Percentiles rank a stretch among this genome's conserved stretches.
These are phyloP conservation scores for Nyctibius bracteatus DNA, from an alignment of 2,113 vertebrate species.

Conservation along the genomic window DNA sequence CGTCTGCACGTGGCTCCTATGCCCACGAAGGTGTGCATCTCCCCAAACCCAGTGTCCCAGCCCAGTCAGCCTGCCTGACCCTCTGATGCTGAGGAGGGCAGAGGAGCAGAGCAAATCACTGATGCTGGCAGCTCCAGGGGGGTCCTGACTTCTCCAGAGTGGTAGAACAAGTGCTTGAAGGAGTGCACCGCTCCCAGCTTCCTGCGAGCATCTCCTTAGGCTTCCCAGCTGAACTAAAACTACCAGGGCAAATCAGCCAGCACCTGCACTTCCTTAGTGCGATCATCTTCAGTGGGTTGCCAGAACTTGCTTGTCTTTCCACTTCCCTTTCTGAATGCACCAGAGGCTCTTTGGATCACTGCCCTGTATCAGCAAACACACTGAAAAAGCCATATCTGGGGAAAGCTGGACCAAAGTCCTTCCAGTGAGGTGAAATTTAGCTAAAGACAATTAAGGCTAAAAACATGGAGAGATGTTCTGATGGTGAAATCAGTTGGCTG, in stretches of 20 bases:
- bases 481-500: not conserved
- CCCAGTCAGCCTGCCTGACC: not conserved
- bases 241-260: rapidly evolving
- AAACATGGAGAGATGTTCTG: not conserved
- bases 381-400: not conserved
- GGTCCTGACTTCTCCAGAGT: rapidly evolving
- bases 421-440: not conserved
- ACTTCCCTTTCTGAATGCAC: not conserved
- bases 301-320: not conserved
- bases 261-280: not conserved
- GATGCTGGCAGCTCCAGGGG: not conserved
- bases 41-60: not conserved
- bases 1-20: not conserved
- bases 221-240: not conserved
- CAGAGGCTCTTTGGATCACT: not conserved
- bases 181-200: rapidly evolving
- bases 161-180: not conserved
- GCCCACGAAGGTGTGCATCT: not conserved
- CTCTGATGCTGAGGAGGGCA: no score
- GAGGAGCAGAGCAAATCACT: not conserved
- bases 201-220: not conserved
- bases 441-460: not conserved
- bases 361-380: not conserved
- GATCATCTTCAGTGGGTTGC: not conserved
- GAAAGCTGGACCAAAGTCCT: not conserved